phyloP scores from a whole-genome alignment of 2,888 invertebrate genomes.

The Torymus tubicola region DNA sequence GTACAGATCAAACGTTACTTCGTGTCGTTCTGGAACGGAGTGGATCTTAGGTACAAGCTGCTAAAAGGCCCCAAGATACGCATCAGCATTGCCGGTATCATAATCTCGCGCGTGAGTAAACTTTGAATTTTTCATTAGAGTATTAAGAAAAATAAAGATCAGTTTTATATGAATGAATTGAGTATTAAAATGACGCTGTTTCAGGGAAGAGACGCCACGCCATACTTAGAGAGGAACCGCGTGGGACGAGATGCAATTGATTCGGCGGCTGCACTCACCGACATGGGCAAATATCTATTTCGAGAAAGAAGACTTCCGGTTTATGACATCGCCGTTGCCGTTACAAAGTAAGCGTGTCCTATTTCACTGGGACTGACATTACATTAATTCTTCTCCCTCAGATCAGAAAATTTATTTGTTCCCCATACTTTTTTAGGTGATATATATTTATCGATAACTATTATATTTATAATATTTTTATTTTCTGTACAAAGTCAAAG shows the following conservation, averaged over 20 bases:
- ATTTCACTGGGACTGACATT: slow-evolving; percentile 25
- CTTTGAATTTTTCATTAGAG: slow-evolving; percentile 1
- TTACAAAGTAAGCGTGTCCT: slow-evolving; percentile 90
- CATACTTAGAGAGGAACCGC: slow-evolving; percentile 94
- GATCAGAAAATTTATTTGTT: slow-evolving; percentile 8
- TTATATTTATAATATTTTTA: slow-evolving; percentile 9
- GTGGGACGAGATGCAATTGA: slow-evolving; percentile 96
- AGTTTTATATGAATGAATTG: background rate
- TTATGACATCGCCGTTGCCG: slow-evolving; percentile 96
- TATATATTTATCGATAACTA: background rate
- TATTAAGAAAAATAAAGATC: slow-evolving; percentile 12
- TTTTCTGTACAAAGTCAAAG: slow-evolving; percentile 31
- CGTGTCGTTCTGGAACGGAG: slow-evolving; percentile 97
- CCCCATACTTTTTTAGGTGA: background rate
- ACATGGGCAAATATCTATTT: slow-evolving; percentile 98
- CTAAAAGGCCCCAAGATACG: slow-evolving; percentile 94
- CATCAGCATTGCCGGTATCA: slow-evolving; percentile 96
- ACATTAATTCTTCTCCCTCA: slow-evolving; percentile 15
- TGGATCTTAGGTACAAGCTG: slow-evolving; percentile 93
- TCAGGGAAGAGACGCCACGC: slow-evolving; percentile 95
- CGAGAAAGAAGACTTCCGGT: slow-evolving; percentile 95
- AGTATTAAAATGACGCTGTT: slow-evolving; percentile 53
- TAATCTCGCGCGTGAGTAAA: slow-evolving; percentile 91
- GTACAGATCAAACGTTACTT: slow-evolving; percentile 94
- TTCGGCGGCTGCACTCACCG: slow-evolving; percentile 95